These are phyloP conservation scores for Coleophora flavipennella DNA, from an alignment of 2,888 invertebrate genomes.

Conservation along the genomic window DNA sequence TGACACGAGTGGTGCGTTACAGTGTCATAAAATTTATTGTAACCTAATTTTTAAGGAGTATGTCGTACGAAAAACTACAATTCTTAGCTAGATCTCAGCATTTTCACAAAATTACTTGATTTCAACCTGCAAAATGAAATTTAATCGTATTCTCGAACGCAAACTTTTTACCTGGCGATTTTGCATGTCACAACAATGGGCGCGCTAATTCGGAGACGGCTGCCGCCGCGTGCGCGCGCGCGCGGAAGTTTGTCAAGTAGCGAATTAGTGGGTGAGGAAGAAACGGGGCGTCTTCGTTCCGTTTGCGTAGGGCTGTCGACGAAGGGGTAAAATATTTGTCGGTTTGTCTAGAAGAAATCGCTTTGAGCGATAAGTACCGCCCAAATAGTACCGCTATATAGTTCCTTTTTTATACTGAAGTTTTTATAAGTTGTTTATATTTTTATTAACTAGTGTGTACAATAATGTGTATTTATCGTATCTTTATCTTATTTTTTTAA, in stretches of 20 bases:
- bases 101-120: background rate
- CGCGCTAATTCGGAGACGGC: slow-evolving; percentile 17
- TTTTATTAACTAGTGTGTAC: too few species aligned
- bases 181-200: slow-evolving; percentile 20
- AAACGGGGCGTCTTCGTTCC: slow-evolving; percentile 26
- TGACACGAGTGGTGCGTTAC: too few species aligned
- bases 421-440: too few species aligned
- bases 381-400: too few species aligned
- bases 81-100: background rate
- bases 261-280: slow-evolving; percentile 45
- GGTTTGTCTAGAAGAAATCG: too few species aligned
- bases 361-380: too few species aligned
- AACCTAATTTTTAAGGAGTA: too few species aligned
- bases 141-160: background rate
- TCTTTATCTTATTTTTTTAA: too few species aligned
- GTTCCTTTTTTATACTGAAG: too few species aligned
- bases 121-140: slow-evolving; percentile 13
- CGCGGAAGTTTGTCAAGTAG: slow-evolving; percentile 39
- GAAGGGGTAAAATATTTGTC: background rate
- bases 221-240: slow-evolving; percentile 21
- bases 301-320: slow-evolving; percentile 1
- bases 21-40: too few species aligned
- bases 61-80: too few species aligned
- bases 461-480: too few species aligned
- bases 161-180: slow-evolving; percentile 17